Evolutionary conservation across 2,113 vertebrate genomes (phyloP).

Genomic region (Meriones unguiculatus): DNA sequence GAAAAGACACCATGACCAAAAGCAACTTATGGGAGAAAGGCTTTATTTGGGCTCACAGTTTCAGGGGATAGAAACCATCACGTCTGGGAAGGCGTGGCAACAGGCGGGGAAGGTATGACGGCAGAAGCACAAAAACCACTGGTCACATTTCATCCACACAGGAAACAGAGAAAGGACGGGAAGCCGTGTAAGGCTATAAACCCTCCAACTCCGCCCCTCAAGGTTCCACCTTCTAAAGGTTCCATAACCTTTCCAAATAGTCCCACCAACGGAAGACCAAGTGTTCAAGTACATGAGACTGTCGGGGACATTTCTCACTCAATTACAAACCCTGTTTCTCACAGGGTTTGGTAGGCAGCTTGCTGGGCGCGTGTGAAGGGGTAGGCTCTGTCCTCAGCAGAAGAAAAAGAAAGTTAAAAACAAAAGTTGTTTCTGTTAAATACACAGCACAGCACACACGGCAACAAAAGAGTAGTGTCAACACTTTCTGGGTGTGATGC

Average conservation of each 20-base stretch:
- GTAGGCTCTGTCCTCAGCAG: not conserved
- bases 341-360: not conserved
- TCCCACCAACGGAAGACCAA: not conserved
- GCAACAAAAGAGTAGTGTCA: not conserved
- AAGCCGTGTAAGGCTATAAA: not conserved
- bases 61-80: not conserved
- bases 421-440: not conserved
- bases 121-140: not conserved
- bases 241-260: not conserved
- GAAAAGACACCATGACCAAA: not conserved
- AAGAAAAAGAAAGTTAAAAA: not conserved
- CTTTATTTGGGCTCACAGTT: not conserved
- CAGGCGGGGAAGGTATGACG: not conserved
- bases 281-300: not conserved
- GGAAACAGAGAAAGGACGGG: not conserved
- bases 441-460: not conserved
- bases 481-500: not conserved
- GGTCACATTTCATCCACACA: not conserved
- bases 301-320: not conserved
- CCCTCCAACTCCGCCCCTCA: not conserved
- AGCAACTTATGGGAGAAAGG: not conserved
- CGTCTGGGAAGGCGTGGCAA: not conserved
- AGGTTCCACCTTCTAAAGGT: not conserved
- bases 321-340: not conserved
- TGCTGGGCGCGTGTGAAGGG: not conserved